Conservation (phyloP, 2,888 invertebrate genomes). For the Cheilosia soror region DNA sequence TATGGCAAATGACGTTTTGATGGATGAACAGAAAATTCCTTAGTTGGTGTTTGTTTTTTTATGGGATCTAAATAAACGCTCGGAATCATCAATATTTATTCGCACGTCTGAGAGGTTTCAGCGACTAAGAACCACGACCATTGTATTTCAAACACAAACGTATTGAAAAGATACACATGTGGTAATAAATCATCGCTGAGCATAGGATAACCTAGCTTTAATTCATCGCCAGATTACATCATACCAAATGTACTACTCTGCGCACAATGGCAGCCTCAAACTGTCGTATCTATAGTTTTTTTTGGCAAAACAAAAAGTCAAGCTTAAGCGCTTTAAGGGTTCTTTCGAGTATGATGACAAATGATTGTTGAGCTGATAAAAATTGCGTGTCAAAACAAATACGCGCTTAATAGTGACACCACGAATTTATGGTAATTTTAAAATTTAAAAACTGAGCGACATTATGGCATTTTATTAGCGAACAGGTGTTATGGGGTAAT, state of each 20-base stretch:
- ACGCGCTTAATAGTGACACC: constrained; percentile 9
- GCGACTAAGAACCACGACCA: neutral
- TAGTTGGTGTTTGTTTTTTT: constrained; percentile 7
- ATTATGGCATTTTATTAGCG: constrained; percentile 27
- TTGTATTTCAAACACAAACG: neutral
- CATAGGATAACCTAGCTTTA: constrained; percentile 20
- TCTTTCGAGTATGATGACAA: constrained; percentile 38
- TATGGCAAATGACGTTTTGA: constrained; percentile 53
- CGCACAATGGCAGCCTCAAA: neutral
- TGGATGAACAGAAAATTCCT: constrained; percentile 46
- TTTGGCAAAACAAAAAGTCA: constrained; percentile 8
- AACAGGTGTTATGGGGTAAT: constrained; percentile 28
- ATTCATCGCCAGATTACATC: constrained; percentile 14
- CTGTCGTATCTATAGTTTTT: neutral
- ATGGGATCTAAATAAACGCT: constrained; percentile 7
- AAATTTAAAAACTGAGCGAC: constrained; percentile 14
- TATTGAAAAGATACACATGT: neutral
- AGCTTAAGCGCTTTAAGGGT: constrained; percentile 16
- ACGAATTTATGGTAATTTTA: constrained; percentile 46
- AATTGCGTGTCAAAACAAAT: constrained; percentile 3
- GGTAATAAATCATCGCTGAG: constrained; percentile 46
- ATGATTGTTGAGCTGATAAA: constrained; percentile 12
- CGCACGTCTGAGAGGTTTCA: neutral
- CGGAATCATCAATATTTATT: neutral
- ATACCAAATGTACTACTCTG: neutral